A percentile compares a stretch with the other conserved stretches of the same genome.
Evolutionary conservation across 2,113 vertebrate species (phyloP).

Genomic region (Oenanthe oenanthe): DNA sequence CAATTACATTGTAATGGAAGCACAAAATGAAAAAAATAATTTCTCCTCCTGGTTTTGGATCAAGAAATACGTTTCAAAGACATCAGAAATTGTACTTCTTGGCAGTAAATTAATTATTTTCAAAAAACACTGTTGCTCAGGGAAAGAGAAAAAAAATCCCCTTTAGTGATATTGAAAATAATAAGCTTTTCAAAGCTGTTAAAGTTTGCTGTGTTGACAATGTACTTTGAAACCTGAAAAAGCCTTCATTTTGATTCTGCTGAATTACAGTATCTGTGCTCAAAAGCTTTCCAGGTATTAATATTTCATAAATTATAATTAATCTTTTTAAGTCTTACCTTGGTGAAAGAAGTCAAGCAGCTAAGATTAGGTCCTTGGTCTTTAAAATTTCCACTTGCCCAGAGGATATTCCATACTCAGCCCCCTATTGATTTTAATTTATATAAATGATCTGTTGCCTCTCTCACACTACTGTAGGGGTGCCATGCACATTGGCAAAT

Average conservation of each 20-base stretch:
- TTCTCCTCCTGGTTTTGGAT: neutral
- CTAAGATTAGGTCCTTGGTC: constrained; percentile 63
- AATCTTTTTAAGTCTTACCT: constrained; percentile 70
- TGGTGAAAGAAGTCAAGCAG: constrained; percentile 65
- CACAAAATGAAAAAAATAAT: neutral
- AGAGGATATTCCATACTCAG: constrained; percentile 56
- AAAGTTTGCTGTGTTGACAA: neutral
- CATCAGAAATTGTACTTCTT: neutral
- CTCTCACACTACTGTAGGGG: neutral
- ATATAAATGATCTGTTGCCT: constrained; percentile 71
- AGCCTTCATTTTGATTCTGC: neutral
- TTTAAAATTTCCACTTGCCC: constrained; percentile 63
- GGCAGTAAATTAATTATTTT: neutral
- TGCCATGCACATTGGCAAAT: constrained; percentile 36
- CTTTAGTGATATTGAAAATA: neutral
- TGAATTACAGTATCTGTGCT: constrained; percentile 33
- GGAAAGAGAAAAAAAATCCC: neutral
- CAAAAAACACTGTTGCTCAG: neutral
- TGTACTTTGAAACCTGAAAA: neutral
- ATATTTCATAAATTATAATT: constrained; percentile 72
- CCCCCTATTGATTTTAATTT: constrained; percentile 70
- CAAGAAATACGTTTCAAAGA: neutral
- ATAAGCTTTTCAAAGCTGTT: neutral
- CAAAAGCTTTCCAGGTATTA: constrained; percentile 62
- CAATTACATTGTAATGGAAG: neutral